Base-by-base conservation (phyloP, 92 coral and sea anemone genomes). In the Porites divaricata region DNA sequence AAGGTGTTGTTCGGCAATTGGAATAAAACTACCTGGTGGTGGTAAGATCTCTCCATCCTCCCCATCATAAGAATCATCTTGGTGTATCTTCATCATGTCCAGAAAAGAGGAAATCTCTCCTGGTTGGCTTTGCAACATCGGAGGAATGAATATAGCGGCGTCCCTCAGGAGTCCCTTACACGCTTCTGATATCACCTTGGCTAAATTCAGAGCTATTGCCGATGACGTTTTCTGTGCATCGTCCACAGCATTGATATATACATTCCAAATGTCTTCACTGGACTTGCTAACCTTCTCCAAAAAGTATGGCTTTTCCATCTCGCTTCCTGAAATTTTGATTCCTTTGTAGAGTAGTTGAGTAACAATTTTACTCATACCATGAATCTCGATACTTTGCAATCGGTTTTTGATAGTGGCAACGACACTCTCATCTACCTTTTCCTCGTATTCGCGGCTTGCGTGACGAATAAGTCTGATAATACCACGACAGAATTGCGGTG, bases 391-490 rank as follows among this genome's bases (percentile, higher is more conserved):
- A 70, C 74, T 64, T 20, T 75, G 62, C 63, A 92, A 75, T 12
- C 65, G 23, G 58, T 74, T 74, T 45, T 48, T 70, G 15, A 88
- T 69, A 13, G 41, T 21, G 2, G 67, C 26, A 53, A 68, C 48
- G 6, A 83, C 53, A 51, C 25, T 41, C 1, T 75, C 84, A 25
- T 73, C 69, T 13, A 81, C 77, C 24, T 17, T n/a, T 71, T 21
- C 50, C 49, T 64, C 68, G 2, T 59, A 12, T 48, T 72, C 52
- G n/a, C 70, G 52, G 25, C 75, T 84, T 58, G 63, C 88, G 63
- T 92, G 93, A 11, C 81, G 92, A 57, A 92, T 76, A 22, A 89
- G 73, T 25, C 95, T 89, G 21, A 83, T 74, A 35, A 92, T 53
- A 14, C 92, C 91, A 11, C 58, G 77, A 75, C 68, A 74, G 70